Base-by-base conservation (phyloP, 1,140 invertebrate species). In the Arctopsyche grandis region DNA sequence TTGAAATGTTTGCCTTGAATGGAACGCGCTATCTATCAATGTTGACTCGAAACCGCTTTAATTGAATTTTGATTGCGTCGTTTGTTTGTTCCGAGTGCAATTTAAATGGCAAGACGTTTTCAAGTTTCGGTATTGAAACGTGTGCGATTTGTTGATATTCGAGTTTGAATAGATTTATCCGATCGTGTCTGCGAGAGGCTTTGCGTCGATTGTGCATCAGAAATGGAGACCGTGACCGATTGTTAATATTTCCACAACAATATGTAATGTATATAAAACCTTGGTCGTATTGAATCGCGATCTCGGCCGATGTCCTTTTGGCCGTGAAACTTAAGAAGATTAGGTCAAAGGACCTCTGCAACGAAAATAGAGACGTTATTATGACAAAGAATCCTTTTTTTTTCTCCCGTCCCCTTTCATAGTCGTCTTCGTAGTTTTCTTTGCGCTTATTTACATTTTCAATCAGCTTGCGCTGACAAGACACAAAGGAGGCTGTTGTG, bases 371-470 rank as follows among this genome's bases (percentile, higher is more conserved):
- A 78, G 78, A 78, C 74, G 75, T 79, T 82, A 79, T 78, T 78
- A 69, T 82, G 81, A 82, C 81, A 82, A 81, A 77, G 69, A 29
- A 66, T 66, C 21, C 63, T 22, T 12, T 22, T 10, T 52, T 52
- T 52, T 52, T 1, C 16, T 63, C 12, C 4, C 22, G 63, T 9
- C 24, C 0, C 1, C 24, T 46, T 44, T 74, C 22, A 22, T 74
- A 14, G 3, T 19, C 44, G 43, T 48, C 46, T 9, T 7, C 38
- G 5, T 21, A n/a, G 75, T 81, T 81, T 78, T 78, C 63, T 21
- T 48, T 58, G 74, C 43, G 48, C 75, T 77, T 81, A 82, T 82
- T 82, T 82, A 82, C 78, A 66, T 82, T 82, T 82, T 78, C 81
- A 82, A 82, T 82, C 81, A 82, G 78, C 77, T 76, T 69, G 58